phyloP scores from a whole-genome alignment of 1,140 invertebrate genomes.

The Orius insidiosus region DNA sequence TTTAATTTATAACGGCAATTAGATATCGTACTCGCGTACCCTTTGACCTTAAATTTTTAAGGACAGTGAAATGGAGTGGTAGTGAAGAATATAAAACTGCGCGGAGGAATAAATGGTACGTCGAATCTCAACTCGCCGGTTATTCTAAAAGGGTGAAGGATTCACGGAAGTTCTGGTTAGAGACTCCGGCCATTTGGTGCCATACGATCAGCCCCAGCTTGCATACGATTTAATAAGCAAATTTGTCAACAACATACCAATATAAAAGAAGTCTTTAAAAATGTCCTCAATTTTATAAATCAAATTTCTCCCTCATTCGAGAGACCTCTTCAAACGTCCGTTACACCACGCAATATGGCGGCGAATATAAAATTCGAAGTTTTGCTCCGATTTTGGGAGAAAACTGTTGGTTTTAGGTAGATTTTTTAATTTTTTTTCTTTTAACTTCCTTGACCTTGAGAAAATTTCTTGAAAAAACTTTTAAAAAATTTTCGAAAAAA shows the following conservation, averaged over 20 bases:
- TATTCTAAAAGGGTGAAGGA: slow-evolving; percentile 12
- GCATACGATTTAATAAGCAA: slow-evolving; percentile 27
- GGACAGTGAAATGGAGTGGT: slow-evolving; percentile 43
- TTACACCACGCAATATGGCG: too few relatives aligned
- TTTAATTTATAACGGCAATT: slow-evolving; percentile 58
- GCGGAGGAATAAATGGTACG: slow-evolving; percentile 25
- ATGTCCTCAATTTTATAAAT: too few relatives aligned
- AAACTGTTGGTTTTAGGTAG: too few relatives aligned
- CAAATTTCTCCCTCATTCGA: too few relatives aligned
- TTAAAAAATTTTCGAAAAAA: too few relatives aligned
- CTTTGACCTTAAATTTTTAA: slow-evolving; percentile 48
- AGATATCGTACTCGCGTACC: slow-evolving; percentile 70
- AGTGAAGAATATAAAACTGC: slow-evolving; percentile 44
- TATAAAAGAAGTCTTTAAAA: too few relatives aligned
- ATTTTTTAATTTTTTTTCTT: too few relatives aligned
- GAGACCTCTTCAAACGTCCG: too few relatives aligned
- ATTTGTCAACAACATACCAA: slow-evolving; percentile 19
- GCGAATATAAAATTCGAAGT: too few relatives aligned
- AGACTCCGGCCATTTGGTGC: slow-evolving; percentile 47
- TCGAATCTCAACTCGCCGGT: slow-evolving; percentile 14
- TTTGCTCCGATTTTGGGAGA: too few relatives aligned
- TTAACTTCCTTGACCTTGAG: too few relatives aligned
- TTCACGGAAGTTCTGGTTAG: slow-evolving; percentile 42
- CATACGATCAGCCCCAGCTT: slow-evolving; percentile 41
- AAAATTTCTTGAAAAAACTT: too few relatives aligned